Evolutionary conservation across 2,888 invertebrate species (phyloP), one percentile per base, ranked within the genome.

Genomic region (Ethmia dodecea): DNA sequence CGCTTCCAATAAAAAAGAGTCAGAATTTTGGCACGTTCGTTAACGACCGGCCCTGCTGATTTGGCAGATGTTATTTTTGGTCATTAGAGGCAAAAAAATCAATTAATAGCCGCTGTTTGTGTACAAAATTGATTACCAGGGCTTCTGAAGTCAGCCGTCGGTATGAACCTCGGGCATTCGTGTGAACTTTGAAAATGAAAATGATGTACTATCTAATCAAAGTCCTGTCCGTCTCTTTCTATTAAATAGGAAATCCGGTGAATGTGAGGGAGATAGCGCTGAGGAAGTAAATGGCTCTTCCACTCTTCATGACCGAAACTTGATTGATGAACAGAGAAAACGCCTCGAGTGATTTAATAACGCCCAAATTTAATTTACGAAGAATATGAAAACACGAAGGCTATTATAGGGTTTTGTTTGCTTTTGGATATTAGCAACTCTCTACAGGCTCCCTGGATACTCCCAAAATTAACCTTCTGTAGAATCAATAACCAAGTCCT

Each of bases 291-390:
- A 70, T 69, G 57, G 64, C 68, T 55, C 64, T 67, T 72, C 65
- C 63, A 65, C 60, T 69, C 56, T 65, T 68, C 60, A 55, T 62
- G 70, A 62, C 65, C 60, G 59, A 55, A 52, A 40, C 66, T 74
- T 84, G 84, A 86, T 86, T 86, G 83, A 86, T 86, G 84, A 78
- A 84, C 80, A 78, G 72, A 75, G 83, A 83, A 81, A 81, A 83
- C 84, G 84, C 84, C 84, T 84, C 68, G 63, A 77, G 77, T 75
- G 66, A 71, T 71, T 72, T 76, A 73, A 81, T 81, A 77, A 79
- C 73, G 73, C 75, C 80, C 78, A 81, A 84, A 83, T 83, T 83
- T 72, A 84, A 84, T 84, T 83, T 81, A 72, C 76, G 64, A 73
- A 54, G 64, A 60, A 73, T 70, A 75, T 66, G 68, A 73, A 71